Percentiles rank a stretch among this genome's conserved stretches.
phyloP scores from a whole-genome alignment of 2,888 invertebrate genomes.

The Tipula confusa region DNA sequence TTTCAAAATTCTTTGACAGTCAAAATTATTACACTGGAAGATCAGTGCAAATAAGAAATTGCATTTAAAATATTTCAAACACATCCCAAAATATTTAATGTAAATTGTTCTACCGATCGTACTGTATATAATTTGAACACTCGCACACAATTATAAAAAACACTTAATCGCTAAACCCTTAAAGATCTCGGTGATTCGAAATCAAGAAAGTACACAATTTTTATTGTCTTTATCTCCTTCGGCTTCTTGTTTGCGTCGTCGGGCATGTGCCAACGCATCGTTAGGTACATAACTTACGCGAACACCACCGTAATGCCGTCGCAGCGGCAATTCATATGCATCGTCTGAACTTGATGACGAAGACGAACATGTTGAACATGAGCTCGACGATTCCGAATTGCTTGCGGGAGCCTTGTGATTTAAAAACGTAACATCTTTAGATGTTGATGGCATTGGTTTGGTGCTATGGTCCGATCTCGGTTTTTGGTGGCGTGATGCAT shows the following conservation, averaged over 20 bases:
- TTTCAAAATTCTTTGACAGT: no score
- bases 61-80: no score
- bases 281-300: slow-evolving; percentile 89
- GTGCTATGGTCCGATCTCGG: background rate
- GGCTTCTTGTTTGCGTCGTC: slow-evolving; percentile 56
- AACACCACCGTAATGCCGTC: slow-evolving; percentile 82
- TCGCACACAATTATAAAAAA: background rate
- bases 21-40: no score
- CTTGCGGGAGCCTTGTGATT: slow-evolving; percentile 41
- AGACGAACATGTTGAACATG: slow-evolving; percentile 85
- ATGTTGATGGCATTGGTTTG: background rate
- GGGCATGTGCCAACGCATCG: slow-evolving; percentile 78
- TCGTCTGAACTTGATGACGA: slow-evolving; percentile 82
- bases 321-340: slow-evolving; percentile 77
- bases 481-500: background rate
- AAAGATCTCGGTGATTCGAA: background rate
- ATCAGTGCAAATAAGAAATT: no score
- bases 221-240: slow-evolving; percentile 58
- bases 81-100: no score
- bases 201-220: slow-evolving; percentile 81
- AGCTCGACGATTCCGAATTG: slow-evolving; percentile 67
- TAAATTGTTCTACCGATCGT: no score
- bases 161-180: background rate
- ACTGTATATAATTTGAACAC: no score
- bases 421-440: background rate